Base-by-base conservation (phyloP, 2,113 vertebrate genomes). In the Clinocottus analis region DNA sequence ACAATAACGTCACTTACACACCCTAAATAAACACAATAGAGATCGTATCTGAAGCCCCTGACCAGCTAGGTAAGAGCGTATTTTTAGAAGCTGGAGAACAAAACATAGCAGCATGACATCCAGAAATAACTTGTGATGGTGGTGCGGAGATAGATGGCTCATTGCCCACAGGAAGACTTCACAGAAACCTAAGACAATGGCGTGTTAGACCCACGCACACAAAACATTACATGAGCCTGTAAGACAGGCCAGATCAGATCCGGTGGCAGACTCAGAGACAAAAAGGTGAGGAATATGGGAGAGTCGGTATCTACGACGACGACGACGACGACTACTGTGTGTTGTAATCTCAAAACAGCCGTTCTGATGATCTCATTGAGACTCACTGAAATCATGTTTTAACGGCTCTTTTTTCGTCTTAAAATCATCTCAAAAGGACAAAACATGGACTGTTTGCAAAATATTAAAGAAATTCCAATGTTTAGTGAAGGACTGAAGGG, bases 171-270 rank as follows among this genome's bases (percentile, higher is more conserved):
- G 69, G 86, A 92, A 88, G 83, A 29, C 39, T 1, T 0, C 61
- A 88, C 85, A 85, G 85, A 87, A 90, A 86, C 88, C 67, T 59
- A n/a, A 86, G 77, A 91, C 88, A 92, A 92, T 83, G 71, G 61
- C 11, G 29, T 51, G 25, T 80, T 81, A 90, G 59, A 74, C 35
- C 14, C 55, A 31, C 43, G 11, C 61, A 82, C 35, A 87, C 60
- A 75, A 83, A 63, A 76, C 4, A 72, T 87, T 79, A 84, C 69
- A 61, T 27, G 68, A 87, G 60, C 35, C 41, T 39, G 23, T 43
- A 16, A 35, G 29, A 79, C 43, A 41, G 64, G 49, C 19, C 49
- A 8, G 35, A 49, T 37, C 33, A 76, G 75, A 67, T 78, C 78
- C 80, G 68, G 6, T 29, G 66, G 31, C 17, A 29, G 47, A 63